Percentiles rank a stretch among this genome's conserved stretches.
Conservation (phyloP, 1,140 invertebrate species). For the Pseudomyrmex gracilis region DNA sequence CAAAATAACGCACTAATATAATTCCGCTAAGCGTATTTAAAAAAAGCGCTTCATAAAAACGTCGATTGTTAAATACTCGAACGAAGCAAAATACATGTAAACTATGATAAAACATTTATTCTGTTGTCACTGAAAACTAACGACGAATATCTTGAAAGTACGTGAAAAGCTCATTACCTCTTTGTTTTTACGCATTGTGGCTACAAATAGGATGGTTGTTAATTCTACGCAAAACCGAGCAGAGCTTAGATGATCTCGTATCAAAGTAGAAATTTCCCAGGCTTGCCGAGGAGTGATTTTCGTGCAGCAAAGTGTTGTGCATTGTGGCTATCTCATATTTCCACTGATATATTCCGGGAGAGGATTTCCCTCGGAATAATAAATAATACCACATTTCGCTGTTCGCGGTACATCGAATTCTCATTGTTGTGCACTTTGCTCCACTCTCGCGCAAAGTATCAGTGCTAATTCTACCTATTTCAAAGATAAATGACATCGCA, state of each 20-base stretch:
- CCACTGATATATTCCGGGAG: not conserved
- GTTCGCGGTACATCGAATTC: constrained; percentile 19
- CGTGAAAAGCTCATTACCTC: too few relatives aligned
- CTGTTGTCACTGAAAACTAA: too few relatives aligned
- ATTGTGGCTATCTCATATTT: constrained; percentile 18
- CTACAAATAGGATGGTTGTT: not conserved
- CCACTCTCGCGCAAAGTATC: not conserved
- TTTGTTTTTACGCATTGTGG: not conserved
- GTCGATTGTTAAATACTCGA: too few relatives aligned
- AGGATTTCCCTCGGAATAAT: constrained; percentile 3
- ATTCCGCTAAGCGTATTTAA: too few relatives aligned
- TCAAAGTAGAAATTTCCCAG: not conserved
- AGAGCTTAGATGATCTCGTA: not conserved
- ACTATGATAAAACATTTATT: too few relatives aligned
- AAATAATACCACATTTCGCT: constrained; percentile 1
- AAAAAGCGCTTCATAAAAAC: too few relatives aligned
- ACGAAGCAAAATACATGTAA: too few relatives aligned
- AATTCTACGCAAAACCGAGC: not conserved
- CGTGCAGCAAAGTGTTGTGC: not conserved
- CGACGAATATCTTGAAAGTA: too few relatives aligned
- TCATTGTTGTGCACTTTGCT: not conserved
- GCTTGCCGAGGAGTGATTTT: constrained; percentile 13
- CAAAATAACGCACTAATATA: not conserved
- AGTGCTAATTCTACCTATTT: not conserved
- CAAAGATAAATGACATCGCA: not conserved